phyloP scores from a whole-genome alignment of 2,797 vertebrate species.

The Cyclopterus lumpus region DNA sequence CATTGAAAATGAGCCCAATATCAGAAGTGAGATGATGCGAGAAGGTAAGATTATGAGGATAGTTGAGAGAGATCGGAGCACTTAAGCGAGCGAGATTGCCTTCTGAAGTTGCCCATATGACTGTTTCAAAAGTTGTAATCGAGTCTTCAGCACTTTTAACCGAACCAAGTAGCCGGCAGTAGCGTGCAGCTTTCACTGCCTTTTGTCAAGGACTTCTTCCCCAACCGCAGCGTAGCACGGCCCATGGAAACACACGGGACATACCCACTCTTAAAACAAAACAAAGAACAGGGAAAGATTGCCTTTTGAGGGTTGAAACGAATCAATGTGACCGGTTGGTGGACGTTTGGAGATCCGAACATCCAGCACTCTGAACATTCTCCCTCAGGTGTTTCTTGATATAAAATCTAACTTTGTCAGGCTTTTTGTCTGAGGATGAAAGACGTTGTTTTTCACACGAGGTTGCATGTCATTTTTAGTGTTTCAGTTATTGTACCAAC shows the following conservation, averaged over 20 bases:
- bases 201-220: background rate
- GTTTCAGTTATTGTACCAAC: background rate
- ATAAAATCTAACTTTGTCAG: background rate
- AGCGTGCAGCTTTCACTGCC: background rate
- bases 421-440: background rate
- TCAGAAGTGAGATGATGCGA: slow-evolving; percentile 29
- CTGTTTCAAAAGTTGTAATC: slow-evolving; percentile 7
- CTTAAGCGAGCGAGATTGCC: slow-evolving; percentile 3
- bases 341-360: background rate
- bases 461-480: background rate
- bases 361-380: no score
- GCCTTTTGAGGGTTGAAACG: background rate
- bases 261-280: no score
- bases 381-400: background rate
- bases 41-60: slow-evolving; percentile 17
- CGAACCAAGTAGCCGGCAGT: background rate
- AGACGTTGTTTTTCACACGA: background rate
- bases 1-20: slow-evolving; percentile 15
- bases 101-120: background rate
- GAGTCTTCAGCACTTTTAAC: background rate
- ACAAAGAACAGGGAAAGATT: background rate
- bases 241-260: background rate
- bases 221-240: background rate
- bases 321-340: background rate
- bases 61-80: background rate